Conservation (phyloP, 2,888 invertebrate genomes). For the Phragmatobia fuliginosa region DNA sequence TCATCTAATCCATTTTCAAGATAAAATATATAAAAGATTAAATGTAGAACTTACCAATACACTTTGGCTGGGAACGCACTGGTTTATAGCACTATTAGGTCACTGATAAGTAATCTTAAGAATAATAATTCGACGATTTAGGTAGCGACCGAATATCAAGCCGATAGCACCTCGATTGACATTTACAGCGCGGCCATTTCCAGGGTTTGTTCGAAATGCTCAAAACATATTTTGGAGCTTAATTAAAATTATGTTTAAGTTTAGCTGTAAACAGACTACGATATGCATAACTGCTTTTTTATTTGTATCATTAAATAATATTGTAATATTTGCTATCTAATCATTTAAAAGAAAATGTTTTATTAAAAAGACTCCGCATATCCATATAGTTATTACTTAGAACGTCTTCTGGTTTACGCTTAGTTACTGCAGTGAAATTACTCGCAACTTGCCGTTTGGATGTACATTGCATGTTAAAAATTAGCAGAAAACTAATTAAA, state of each 20-base stretch:
- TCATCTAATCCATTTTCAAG: constrained; percentile 31
- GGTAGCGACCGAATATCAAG: constrained; percentile 49
- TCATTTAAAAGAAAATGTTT: background rate
- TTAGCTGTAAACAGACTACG: background rate
- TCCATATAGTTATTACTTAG: background rate
- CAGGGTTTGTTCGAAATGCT: constrained; percentile 27
- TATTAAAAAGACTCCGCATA: background rate
- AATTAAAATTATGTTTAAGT: background rate
- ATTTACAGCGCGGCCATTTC: constrained; percentile 52
- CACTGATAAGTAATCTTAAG: constrained; percentile 61
- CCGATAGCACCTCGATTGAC: constrained; percentile 62
- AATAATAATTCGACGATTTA: constrained; percentile 52
- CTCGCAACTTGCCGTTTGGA: no score
- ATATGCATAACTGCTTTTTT: background rate
- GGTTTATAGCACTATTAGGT: constrained; percentile 53
- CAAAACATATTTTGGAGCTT: background rate
- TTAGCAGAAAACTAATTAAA: background rate
- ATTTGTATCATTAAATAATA: background rate
- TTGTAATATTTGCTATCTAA: background rate
- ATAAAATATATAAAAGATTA: constrained; percentile 39
- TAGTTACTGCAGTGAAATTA: background rate
- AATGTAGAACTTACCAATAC: constrained; percentile 62
- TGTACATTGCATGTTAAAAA: background rate
- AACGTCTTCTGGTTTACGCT: background rate
- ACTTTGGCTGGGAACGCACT: constrained; percentile 51